These are phyloP conservation scores for Limnephilus marmoratus DNA, from an alignment of 2,888 invertebrate genomes.

Conservation along the genomic window DNA sequence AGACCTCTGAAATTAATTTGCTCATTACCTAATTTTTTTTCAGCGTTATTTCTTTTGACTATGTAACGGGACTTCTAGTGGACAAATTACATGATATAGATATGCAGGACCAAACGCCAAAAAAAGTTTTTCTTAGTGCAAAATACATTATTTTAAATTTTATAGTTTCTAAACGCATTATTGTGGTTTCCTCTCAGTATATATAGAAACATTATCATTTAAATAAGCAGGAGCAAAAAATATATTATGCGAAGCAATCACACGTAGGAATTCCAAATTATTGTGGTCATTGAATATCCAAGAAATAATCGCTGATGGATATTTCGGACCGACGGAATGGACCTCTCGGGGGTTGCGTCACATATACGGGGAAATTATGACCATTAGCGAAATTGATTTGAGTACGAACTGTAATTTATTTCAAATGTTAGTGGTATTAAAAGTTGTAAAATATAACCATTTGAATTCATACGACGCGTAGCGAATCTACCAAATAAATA, in stretches of 20 bases:
- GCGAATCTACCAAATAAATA: no score
- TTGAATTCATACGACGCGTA: not conserved
- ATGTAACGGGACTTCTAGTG: not conserved
- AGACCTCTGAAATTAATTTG: no score
- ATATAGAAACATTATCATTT: not conserved
- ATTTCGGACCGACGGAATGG: not conserved
- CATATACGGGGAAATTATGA: not conserved
- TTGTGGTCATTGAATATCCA: slow-evolving; percentile 12
- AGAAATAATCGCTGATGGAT: slow-evolving; percentile 25
- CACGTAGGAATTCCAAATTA: not conserved
- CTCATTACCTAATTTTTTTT: no score
- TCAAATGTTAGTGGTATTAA: not conserved
- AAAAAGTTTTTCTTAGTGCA: not conserved
- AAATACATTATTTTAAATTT: not conserved
- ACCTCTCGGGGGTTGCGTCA: not conserved
- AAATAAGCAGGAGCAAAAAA: not conserved
- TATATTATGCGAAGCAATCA: not conserved
- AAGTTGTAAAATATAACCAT: no score
- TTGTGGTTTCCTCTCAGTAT: not conserved
- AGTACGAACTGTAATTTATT: not conserved
- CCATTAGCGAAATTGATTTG: not conserved
- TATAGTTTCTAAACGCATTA: slow-evolving; percentile 23
- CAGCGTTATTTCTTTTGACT: no score
- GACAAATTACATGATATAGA: no score
- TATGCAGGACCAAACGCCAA: no score